These are phyloP conservation scores for Galaxias olidus DNA, from an alignment of 2,797 vertebrate genomes.

Conservation along the genomic window DNA sequence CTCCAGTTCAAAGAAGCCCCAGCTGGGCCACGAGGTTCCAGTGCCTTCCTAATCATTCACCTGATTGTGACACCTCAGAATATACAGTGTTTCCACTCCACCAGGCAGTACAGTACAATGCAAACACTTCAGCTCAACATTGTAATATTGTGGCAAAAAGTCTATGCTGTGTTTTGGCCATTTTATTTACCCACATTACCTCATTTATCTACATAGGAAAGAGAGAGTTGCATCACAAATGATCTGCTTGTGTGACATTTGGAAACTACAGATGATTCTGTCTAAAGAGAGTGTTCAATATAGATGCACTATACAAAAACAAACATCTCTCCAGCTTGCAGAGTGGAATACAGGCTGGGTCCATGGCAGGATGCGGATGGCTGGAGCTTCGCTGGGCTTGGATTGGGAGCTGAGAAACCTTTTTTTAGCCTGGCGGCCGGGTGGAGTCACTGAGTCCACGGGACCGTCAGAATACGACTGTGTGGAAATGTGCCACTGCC, in stretches of 20 bases:
- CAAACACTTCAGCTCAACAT: too few species aligned
- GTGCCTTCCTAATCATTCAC: conserved; percentile 41
- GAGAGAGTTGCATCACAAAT: too few species aligned
- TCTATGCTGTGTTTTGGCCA: too few species aligned
- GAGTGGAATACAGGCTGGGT: conserved; percentile 45
- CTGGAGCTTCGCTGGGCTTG: conserved; percentile 66
- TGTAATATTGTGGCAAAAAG: too few species aligned
- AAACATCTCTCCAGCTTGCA: conserved; percentile 22
- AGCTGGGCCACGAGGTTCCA: conserved; percentile 23
- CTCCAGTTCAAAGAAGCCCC: conserved; percentile 34
- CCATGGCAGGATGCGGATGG: conserved; percentile 56
- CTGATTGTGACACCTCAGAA: neutral
- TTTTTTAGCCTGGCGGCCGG: conserved; percentile 56
- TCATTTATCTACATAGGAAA: too few species aligned
- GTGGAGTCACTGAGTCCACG: conserved; percentile 69
- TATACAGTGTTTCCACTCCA: too few species aligned
- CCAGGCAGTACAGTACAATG: too few species aligned
- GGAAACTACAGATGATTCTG: conserved; percentile 35
- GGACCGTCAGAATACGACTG: conserved; percentile 59
- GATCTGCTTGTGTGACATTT: too few species aligned
- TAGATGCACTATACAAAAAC: conserved; percentile 47
- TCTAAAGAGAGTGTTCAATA: conserved; percentile 38
- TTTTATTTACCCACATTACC: too few species aligned
- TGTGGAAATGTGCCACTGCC: conserved; percentile 56
- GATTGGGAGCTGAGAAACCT: conserved; percentile 64